Percentiles rank a stretch among this genome's conserved stretches.
These are phyloP conservation scores for Sebastiscus albofasciatus DNA, from an alignment of 2,797 vertebrate genomes.

Conservation along the genomic window DNA sequence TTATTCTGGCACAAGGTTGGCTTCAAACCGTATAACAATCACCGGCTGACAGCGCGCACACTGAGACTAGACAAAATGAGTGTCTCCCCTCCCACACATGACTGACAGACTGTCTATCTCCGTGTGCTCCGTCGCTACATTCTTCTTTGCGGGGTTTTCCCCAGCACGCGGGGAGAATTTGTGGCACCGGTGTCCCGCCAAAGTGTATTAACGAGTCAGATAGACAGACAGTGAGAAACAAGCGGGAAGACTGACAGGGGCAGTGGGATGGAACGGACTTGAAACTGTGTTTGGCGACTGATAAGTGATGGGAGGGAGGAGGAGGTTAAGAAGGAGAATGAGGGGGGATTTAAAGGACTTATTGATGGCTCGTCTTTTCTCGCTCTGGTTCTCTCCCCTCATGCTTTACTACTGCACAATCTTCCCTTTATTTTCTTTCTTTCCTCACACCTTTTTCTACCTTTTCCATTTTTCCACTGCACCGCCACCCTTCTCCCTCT, in stretches of 20 bases:
- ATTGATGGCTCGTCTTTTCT: constrained; percentile 18
- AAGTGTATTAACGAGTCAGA: constrained; percentile 63
- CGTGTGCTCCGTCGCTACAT: constrained; percentile 19
- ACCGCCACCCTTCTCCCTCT: constrained; percentile 72
- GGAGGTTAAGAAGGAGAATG: constrained; percentile 35
- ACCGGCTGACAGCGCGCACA: constrained; percentile 40
- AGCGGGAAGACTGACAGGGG: constrained; percentile 67
- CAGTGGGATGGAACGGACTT: constrained; percentile 70
- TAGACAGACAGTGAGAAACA: constrained; percentile 53
- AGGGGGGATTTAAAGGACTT: constrained; percentile 32
- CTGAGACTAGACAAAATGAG: constrained; percentile 29
- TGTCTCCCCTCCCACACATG: constrained; percentile 17
- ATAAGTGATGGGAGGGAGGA: constrained; percentile 55
- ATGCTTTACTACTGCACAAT: background rate
- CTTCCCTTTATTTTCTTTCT: background rate
- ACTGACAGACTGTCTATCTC: constrained; percentile 37
- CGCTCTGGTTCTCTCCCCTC: background rate
- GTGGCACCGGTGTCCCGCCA: constrained; percentile 44
- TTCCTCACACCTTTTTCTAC: background rate
- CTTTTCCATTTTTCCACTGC: background rate
- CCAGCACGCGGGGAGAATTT: constrained; percentile 17
- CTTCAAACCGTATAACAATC: constrained; percentile 52
- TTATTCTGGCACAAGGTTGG: constrained; percentile 61
- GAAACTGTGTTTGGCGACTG: constrained; percentile 67
- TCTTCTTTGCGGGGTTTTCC: constrained; percentile 17